Conservation (phyloP, 2,797 vertebrate genomes). For the Fringilla coelebs region DNA sequence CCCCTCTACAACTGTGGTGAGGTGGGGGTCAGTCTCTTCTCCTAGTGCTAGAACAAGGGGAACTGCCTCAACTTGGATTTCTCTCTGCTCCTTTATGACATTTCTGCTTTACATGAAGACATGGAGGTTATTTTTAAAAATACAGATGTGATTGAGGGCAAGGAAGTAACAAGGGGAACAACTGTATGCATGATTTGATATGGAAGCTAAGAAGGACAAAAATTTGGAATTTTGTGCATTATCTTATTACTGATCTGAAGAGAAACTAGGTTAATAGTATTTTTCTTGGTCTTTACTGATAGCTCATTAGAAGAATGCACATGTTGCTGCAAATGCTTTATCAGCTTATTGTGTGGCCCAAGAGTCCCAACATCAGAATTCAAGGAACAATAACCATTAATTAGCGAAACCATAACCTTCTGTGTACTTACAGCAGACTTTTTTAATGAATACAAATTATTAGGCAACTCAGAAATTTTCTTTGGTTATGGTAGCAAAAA, state of each 20-base stretch:
- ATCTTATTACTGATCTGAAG: background rate
- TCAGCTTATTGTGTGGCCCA: background rate
- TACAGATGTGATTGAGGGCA: background rate
- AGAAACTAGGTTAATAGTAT: background rate
- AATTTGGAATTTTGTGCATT: background rate
- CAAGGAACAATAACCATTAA: background rate
- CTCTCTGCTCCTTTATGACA: background rate
- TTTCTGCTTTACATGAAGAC: background rate
- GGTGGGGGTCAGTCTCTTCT: background rate
- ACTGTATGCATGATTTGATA: background rate
- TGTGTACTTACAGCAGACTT: background rate
- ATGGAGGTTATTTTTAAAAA: background rate
- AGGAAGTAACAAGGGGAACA: background rate
- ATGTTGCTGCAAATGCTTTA: background rate
- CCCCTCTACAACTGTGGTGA: background rate
- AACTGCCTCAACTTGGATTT: background rate
- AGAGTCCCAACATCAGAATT: background rate
- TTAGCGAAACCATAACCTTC: conserved; percentile 19
- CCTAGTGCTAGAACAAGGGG: background rate
- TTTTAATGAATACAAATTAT: conserved; percentile 38
- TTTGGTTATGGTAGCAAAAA: background rate
- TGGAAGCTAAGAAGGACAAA: background rate
- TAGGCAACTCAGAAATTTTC: background rate
- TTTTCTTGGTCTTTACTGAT: background rate
- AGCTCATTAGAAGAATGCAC: conserved; percentile 14